A percentile compares a stretch with the other conserved stretches of the same genome.
phyloP scores from a whole-genome alignment of 2,113 vertebrate species.

The Saguinus midas region DNA sequence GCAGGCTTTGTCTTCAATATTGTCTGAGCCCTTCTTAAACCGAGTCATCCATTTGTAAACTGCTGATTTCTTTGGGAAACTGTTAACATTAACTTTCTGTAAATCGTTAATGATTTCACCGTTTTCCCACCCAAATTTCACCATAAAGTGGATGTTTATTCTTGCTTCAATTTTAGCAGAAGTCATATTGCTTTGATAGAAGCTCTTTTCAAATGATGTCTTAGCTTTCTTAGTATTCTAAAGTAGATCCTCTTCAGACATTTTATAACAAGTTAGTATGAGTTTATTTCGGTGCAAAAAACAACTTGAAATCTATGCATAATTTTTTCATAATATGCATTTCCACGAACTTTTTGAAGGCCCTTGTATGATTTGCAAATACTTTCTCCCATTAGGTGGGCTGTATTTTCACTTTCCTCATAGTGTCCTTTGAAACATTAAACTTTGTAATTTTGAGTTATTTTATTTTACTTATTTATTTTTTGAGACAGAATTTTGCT shows the following conservation, averaged over 20 bases:
- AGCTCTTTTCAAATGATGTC: background rate
- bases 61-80: background rate
- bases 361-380: background rate
- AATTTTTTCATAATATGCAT: background rate
- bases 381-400: background rate
- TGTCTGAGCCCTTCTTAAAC: background rate
- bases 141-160: background rate
- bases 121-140: background rate
- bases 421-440: background rate
- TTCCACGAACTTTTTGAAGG: background rate
- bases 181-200: background rate
- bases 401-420: background rate
- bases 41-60: background rate
- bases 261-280: background rate
- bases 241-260: background rate
- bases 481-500: no score
- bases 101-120: background rate
- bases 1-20: background rate
- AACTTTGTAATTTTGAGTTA: background rate
- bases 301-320: background rate
- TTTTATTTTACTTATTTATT: no score
- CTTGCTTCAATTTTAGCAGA: background rate
- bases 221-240: background rate
- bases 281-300: background rate
- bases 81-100: background rate